These are phyloP conservation scores for Coracias cyanogaster DNA, from an alignment of 2,797 vertebrate species.

Conservation along the genomic window DNA sequence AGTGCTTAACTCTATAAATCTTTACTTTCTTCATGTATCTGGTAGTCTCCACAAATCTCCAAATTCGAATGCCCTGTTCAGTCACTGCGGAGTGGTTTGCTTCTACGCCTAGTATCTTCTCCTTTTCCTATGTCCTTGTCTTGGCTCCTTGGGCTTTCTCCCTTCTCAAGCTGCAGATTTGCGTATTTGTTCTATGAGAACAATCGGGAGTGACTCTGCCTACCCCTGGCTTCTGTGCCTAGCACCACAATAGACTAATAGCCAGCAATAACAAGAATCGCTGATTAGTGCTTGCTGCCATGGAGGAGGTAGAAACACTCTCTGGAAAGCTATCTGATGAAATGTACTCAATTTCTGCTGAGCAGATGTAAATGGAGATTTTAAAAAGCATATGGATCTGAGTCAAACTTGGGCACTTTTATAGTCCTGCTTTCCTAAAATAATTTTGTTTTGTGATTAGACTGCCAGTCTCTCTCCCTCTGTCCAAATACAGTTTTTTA, in stretches of 20 bases:
- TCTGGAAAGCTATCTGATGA: neutral
- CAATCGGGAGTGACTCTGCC: neutral
- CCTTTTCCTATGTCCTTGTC: neutral
- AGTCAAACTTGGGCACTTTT: neutral
- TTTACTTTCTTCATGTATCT: neutral
- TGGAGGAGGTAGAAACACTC: neutral
- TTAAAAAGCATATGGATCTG: neutral
- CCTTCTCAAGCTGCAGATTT: neutral
- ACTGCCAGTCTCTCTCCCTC: neutral
- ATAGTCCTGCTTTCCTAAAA: neutral
- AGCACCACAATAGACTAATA: neutral
- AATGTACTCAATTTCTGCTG: neutral
- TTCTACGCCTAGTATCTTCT: neutral
- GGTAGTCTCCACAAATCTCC: neutral
- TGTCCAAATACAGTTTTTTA: neutral
- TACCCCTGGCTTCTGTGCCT: neutral
- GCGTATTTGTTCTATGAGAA: neutral
- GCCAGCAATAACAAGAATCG: neutral
- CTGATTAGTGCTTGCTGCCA: neutral
- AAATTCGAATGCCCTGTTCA: neutral
- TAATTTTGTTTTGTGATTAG: neutral
- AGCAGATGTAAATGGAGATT: neutral
- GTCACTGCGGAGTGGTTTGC: neutral
- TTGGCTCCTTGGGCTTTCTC: neutral
- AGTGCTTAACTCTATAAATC: neutral